Conservation (phyloP, 2,113 vertebrate genomes). For the Gymnobelideus leadbeateri region DNA sequence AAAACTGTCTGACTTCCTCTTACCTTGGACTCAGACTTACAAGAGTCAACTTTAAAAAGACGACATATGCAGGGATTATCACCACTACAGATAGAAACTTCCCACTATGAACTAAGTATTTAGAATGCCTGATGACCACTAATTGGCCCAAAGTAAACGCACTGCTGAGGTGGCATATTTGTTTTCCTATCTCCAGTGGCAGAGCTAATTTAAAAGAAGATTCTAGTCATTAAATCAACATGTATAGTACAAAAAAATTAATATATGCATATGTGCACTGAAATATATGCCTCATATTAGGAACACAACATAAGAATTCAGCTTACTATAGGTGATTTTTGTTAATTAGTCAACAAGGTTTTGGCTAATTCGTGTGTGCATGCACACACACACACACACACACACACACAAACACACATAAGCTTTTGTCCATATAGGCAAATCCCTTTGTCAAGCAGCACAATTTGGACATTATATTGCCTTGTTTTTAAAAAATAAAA, state of each 20-base stretch:
- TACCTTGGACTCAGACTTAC: too few species aligned
- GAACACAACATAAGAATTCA: neutral
- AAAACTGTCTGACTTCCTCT: neutral
- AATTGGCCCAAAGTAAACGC: neutral
- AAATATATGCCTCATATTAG: fast-evolving
- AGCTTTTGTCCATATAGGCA: neutral
- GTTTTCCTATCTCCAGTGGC: fast-evolving
- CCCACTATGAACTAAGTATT: neutral
- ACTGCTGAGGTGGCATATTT: neutral
- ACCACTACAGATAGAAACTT: neutral
- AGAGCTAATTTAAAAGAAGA: neutral
- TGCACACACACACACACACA: too few species aligned
- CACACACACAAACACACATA: neutral
- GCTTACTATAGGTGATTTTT: neutral
- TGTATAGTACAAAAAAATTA: neutral
- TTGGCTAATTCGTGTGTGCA: neutral
- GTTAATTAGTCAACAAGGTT: neutral
- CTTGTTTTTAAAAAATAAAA: neutral
- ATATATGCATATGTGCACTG: fast-evolving
- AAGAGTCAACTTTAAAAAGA: neutral
- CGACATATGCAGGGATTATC: neutral
- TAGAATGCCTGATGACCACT: neutral
- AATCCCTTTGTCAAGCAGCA: neutral
- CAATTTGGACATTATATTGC: neutral
- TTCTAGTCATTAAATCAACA: neutral